Conservation (phyloP, 1,140 invertebrate genomes). For the Camponotus pennsylvanicus region DNA sequence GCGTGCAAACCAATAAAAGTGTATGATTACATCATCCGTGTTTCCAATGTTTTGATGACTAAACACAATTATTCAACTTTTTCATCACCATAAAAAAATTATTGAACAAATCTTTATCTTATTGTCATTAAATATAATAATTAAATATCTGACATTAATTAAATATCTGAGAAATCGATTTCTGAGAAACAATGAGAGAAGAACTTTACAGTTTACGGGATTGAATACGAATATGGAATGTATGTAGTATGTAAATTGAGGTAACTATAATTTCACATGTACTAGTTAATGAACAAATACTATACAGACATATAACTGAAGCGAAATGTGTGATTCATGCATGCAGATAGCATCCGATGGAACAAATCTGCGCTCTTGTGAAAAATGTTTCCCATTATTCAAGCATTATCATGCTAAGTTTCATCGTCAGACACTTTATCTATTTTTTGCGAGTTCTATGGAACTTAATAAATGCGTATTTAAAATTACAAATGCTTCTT, state of each 20-base stretch:
- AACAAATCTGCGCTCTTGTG: neutral
- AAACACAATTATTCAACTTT: neutral
- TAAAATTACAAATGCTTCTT: neutral
- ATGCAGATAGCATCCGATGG: slow-evolving; percentile 2
- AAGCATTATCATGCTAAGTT: slow-evolving; percentile 1
- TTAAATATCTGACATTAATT: neutral
- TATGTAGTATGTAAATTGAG: slow-evolving; percentile 6
- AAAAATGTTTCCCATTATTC: slow-evolving; percentile 21
- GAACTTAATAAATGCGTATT: neutral
- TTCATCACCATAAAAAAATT: neutral
- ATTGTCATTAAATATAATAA: neutral
- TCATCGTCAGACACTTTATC: neutral
- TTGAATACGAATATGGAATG: neutral
- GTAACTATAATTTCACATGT: neutral
- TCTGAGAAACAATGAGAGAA: neutral
- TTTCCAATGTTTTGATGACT: neutral
- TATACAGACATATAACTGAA: neutral
- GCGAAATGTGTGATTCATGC: slow-evolving; percentile 25
- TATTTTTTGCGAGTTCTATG: neutral
- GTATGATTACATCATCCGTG: neutral
- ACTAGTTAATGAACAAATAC: slow-evolving; percentile 28
- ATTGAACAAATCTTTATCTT: slow-evolving; percentile 12
- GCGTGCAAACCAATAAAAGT: neutral
- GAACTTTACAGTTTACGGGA: neutral
- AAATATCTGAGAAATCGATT: neutral